Evolutionary conservation across 2,113 vertebrate genomes (phyloP).

Genomic region (Nycticryphes semicollaris): DNA sequence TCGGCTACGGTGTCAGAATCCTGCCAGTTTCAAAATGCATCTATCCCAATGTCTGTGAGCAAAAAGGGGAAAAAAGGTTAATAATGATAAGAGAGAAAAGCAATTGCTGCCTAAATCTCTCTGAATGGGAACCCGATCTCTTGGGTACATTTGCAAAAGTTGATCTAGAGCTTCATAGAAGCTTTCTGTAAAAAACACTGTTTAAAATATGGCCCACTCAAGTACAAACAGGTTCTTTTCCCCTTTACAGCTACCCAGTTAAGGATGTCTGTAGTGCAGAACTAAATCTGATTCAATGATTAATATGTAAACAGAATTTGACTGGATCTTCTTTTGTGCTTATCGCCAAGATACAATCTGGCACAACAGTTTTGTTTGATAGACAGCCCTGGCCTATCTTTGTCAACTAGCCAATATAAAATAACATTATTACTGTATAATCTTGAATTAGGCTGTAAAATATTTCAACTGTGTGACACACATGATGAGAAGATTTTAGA

Average conservation of each 20-base stretch:
- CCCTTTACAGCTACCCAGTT: neutral
- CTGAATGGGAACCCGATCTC: neutral
- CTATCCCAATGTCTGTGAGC: neutral
- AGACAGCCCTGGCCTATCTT: conserved; percentile 72
- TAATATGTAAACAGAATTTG: conserved; percentile 72
- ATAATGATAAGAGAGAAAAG: neutral
- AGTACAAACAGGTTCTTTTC: neutral
- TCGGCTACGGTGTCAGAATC: neutral
- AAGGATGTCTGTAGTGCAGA: neutral
- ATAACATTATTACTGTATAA: conserved; percentile 76
- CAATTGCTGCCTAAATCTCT: neutral
- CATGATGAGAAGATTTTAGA: conserved; percentile 72
- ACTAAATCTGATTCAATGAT: conserved; percentile 54
- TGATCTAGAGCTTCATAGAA: neutral
- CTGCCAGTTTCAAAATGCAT: neutral
- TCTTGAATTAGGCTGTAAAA: conserved; percentile 71
- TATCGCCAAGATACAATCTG: conserved; percentile 74
- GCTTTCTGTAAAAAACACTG: neutral
- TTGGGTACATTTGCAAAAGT: neutral
- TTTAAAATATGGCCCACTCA: neutral
- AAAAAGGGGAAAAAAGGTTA: neutral
- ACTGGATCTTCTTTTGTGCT: conserved; percentile 66
- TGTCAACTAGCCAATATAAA: conserved; percentile 75
- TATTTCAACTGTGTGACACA: conserved; percentile 71
- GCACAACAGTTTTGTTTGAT: conserved; percentile 78